Evolutionary conservation across 2,113 vertebrate genomes (phyloP), one percentile per base, ranked within the genome.

Genomic region (Cisticola juncidis): DNA sequence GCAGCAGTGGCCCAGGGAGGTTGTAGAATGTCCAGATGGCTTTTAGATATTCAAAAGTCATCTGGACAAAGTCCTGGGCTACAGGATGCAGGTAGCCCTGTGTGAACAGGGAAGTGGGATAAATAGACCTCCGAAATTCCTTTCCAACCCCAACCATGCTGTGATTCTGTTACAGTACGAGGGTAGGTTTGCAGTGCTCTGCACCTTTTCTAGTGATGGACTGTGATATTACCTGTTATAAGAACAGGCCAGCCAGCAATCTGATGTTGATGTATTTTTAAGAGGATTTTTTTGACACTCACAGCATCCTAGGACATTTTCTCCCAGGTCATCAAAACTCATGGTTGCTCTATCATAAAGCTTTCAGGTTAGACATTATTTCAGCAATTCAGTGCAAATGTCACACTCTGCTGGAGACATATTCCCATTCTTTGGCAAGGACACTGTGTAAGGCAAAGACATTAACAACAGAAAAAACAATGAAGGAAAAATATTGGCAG

Each of bases 361-460:
- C 58, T 91, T 84, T 92, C 50, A 82, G 54, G 45, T 91, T 85
- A 89, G 74, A 92, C 31, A 33, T 78, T 82, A 76, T 87, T 89
- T 66, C 81, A 87, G 36, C 42, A 87, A 71, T n/a, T 81, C 83
- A 56, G 18, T 79, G 47, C 57, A 92, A 89, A 91, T 68, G 66
- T 73, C 73, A 87, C 28, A 44, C 40, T 86, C 54, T 88, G 25
- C n/a, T 87, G 83, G 79, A 68, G 69, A 92, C 33, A 51, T 38
- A 74, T 53, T 87, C 72, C 64, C 60, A 60, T 88, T 85, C 78
- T 85, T 89, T 81, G 50, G 45, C 71, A 94, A 82, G 50, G 94
- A 50, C 54, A 51, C 38, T 86, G 68, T 44, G 80, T 82, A 64
- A 82, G 48, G 58, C 71, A 91, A 86, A 90, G 71, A 90, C 82